Conservation (phyloP, 2,888 invertebrate genomes). For the Rhogogaster chlorosoma region DNA sequence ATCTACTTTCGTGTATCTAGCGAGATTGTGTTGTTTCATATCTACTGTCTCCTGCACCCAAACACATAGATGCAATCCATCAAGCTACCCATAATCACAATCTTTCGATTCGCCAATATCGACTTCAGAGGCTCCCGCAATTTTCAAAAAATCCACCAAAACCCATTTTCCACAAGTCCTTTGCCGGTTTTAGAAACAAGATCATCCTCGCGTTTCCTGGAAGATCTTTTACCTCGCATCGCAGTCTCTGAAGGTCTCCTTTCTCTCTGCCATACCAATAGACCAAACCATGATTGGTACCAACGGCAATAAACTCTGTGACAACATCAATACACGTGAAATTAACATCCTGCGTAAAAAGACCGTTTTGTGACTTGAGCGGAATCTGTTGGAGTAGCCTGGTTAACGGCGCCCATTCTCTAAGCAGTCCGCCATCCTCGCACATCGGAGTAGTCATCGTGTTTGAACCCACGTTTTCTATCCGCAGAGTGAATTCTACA, state of each 20-base stretch:
- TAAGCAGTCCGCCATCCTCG: slow-evolving; percentile 77
- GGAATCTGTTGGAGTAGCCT: slow-evolving; percentile 89
- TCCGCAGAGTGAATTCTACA: not conserved
- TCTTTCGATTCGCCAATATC: too few species aligned
- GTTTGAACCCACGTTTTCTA: not conserved
- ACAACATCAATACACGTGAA: slow-evolving; percentile 92
- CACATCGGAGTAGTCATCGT: slow-evolving; percentile 74
- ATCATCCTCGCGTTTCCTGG: not conserved
- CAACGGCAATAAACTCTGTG: slow-evolving; percentile 90
- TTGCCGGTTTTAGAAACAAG: not conserved
- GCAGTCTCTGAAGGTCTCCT: slow-evolving; percentile 87
- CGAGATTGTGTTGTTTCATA: too few species aligned
- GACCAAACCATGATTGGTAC: slow-evolving; percentile 91
- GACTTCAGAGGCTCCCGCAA: too few species aligned
- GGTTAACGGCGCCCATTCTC: slow-evolving; percentile 91
- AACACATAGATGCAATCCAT: too few species aligned
- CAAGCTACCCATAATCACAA: too few species aligned
- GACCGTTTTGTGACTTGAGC: slow-evolving; percentile 85
- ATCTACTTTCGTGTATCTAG: too few species aligned
- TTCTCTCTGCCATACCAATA: slow-evolving; percentile 93
- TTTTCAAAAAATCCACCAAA: too few species aligned
- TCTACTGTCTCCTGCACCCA: too few species aligned
- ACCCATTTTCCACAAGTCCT: too few species aligned
- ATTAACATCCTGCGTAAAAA: slow-evolving; percentile 87
- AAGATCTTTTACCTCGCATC: slow-evolving; percentile 85